A percentile compares a stretch with the other conserved stretches of the same genome.
Evolutionary conservation across 2,113 vertebrate species (phyloP).

Genomic region (Irena cyanogastra): DNA sequence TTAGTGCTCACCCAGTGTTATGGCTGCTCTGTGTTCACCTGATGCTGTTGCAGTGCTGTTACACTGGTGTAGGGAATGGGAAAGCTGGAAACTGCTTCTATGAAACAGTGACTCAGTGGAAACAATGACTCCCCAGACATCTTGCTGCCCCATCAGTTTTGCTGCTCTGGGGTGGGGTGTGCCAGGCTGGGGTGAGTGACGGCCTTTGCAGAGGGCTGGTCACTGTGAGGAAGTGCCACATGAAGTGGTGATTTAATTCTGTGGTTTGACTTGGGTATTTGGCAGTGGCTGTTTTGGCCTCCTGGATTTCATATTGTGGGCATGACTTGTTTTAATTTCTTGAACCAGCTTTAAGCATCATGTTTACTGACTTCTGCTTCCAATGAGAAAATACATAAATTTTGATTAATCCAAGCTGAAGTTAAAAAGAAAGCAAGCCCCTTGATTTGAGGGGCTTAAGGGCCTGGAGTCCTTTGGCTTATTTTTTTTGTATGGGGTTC

Average conservation of each 20-base stretch:
- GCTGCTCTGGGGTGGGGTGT: background rate
- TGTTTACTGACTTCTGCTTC: background rate
- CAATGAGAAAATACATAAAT: background rate
- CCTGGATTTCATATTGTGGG: background rate
- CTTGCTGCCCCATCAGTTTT: background rate
- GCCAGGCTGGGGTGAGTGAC: background rate
- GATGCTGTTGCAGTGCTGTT: background rate
- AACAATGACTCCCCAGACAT: background rate
- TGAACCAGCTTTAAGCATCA: background rate
- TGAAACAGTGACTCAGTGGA: background rate
- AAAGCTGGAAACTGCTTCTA: background rate
- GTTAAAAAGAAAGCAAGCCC: background rate
- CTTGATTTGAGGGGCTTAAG: background rate
- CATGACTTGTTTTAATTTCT: background rate
- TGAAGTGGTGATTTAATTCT: background rate
- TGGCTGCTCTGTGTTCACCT: background rate
- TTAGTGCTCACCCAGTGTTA: background rate
- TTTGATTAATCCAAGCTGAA: background rate
- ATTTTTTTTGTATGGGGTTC: background rate
- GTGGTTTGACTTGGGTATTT: background rate
- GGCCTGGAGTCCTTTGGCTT: background rate
- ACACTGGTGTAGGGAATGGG: background rate
- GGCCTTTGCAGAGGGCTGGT: background rate
- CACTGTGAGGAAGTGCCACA: background rate
- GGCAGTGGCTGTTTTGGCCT: background rate